Conservation (phyloP, 2,888 invertebrate genomes). For the Chaetogeoica ovagalla region DNA sequence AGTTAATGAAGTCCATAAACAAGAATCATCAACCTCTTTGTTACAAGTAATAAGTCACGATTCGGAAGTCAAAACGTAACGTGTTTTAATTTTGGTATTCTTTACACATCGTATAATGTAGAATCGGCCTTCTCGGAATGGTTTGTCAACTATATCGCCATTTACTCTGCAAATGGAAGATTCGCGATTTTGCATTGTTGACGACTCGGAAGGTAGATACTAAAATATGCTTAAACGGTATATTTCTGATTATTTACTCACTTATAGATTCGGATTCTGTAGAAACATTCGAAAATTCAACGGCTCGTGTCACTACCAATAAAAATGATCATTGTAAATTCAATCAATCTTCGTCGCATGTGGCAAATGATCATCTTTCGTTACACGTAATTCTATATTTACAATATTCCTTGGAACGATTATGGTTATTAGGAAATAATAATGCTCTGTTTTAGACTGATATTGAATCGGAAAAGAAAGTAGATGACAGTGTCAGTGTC, state of each 20-base stretch:
- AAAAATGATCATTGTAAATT: constrained; percentile 53
- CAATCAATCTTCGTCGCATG: constrained; percentile 37
- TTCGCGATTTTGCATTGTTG: constrained; percentile 46
- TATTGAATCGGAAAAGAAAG: constrained; percentile 82
- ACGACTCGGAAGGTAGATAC: constrained; percentile 36
- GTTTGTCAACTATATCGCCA: constrained; percentile 41
- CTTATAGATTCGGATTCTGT: neutral
- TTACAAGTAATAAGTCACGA: constrained; percentile 15
- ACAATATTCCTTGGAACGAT: neutral
- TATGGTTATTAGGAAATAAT: constrained; percentile 27
- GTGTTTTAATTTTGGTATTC: constrained; percentile 5
- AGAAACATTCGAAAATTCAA: constrained; percentile 67
- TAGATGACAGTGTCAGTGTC: constrained; percentile 68
- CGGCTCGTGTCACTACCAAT: constrained; percentile 58
- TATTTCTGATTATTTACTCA: neutral
- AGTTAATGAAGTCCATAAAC: constrained; percentile 37
- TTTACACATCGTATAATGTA: constrained; percentile 13
- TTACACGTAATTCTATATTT: constrained; percentile 16
- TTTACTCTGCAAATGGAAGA: constrained; percentile 29
- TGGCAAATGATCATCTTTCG: constrained; percentile 37
- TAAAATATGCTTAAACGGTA: neutral
- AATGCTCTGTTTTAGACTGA: constrained; percentile 67
- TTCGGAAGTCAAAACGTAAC: neutral
- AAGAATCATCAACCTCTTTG: constrained; percentile 6
- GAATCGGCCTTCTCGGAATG: constrained; percentile 35